These are phyloP conservation scores for Druon quercuslanigerum DNA, from an alignment of 1,140 invertebrate genomes.

Conservation along the genomic window DNA sequence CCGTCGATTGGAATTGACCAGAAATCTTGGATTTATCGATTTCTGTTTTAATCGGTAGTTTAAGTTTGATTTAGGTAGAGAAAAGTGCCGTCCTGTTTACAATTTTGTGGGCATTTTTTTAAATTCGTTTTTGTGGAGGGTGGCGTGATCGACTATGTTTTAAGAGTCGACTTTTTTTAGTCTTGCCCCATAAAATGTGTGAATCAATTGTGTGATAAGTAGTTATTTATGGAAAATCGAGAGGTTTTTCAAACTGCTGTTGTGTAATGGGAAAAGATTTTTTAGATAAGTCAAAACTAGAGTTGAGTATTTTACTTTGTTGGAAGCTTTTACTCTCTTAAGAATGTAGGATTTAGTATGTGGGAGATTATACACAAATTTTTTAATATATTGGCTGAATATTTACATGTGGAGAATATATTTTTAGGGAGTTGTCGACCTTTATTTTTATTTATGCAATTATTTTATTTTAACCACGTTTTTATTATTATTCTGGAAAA, in stretches of 20 bases:
- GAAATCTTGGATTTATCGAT: neutral
- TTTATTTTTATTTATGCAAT: too few relatives aligned
- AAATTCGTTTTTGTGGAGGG: neutral
- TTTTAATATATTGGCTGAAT: too few relatives aligned
- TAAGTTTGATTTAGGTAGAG: neutral
- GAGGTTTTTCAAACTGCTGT: neutral
- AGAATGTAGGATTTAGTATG: too few relatives aligned
- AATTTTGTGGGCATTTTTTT: neutral
- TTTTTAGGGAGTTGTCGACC: too few relatives aligned
- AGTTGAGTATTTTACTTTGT: too few relatives aligned
- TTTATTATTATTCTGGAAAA: too few relatives aligned
- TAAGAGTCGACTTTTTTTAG: neutral
- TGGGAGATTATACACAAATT: too few relatives aligned
- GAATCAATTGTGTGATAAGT: slow-evolving; percentile 6
- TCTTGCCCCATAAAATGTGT: neutral
- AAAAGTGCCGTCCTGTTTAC: neutral
- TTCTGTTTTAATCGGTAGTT: neutral
- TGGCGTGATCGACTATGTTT: neutral
- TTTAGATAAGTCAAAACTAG: neutral
- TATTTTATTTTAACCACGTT: too few relatives aligned
- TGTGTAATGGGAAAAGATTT: neutral
- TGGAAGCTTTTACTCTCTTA: too few relatives aligned
- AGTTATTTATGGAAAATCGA: neutral
- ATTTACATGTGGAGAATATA: too few relatives aligned
- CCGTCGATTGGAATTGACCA: neutral